These are phyloP conservation scores for Laterallus jamaicensis DNA, from an alignment of 2,113 vertebrate genomes.

Conservation along the genomic window DNA sequence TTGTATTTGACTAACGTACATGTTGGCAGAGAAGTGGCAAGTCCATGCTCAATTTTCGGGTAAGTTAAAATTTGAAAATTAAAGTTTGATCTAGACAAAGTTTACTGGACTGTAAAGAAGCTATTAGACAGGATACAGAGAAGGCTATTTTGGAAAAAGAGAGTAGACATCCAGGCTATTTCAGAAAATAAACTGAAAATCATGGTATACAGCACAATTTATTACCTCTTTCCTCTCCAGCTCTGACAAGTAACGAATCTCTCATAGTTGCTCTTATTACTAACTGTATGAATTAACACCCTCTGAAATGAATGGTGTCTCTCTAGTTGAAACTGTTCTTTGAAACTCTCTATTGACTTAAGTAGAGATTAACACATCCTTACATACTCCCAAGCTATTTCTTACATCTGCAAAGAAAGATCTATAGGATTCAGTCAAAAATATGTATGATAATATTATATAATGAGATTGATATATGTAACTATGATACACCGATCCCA, in stretches of 20 bases:
- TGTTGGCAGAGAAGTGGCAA: neutral
- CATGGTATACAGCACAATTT: fast-evolving
- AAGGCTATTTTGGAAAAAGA: neutral
- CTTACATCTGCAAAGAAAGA: neutral
- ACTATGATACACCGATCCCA: neutral
- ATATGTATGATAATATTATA: neutral
- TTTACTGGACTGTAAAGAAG: neutral
- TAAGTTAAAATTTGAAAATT: neutral
- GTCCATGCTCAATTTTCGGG: neutral
- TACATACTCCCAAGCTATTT: neutral
- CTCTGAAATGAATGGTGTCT: neutral
- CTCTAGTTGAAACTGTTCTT: neutral
- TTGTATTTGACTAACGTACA: neutral
- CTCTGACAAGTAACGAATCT: neutral
- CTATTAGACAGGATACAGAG: neutral
- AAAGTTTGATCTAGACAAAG: neutral
- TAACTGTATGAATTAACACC: neutral
- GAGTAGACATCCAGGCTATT: neutral
- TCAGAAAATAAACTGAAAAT: constrained; percentile 2
- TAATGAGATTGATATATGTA: neutral
- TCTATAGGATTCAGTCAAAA: neutral
- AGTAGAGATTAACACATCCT: neutral
- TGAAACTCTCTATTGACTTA: neutral
- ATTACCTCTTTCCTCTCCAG: neutral
- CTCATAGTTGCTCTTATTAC: neutral